Conservation (phyloP, 1,140 invertebrate species). For the Colletes latitarsis region DNA sequence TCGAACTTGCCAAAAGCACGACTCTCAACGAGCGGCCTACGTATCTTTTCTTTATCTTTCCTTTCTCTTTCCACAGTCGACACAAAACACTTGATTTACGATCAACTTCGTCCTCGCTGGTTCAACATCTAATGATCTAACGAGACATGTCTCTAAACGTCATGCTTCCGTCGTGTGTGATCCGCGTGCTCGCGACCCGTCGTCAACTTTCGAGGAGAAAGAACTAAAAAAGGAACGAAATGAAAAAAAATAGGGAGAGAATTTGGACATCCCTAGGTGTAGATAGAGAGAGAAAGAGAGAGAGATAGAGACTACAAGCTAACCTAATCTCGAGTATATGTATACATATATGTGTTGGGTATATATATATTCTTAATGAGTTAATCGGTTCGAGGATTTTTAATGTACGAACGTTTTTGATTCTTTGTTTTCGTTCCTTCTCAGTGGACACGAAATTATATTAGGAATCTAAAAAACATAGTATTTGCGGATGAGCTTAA, state of each 20-base stretch:
- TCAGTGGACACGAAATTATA: too few species aligned
- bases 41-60: constrained; percentile 54
- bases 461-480: too few species aligned
- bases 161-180: not conserved
- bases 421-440: too few species aligned
- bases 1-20: constrained; percentile 24
- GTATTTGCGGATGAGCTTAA: too few species aligned
- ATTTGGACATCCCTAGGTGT: constrained; percentile 1
- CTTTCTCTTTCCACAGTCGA: constrained; percentile 29
- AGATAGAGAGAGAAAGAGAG: not conserved
- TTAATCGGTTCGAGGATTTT: too few species aligned
- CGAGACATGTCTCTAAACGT: not conserved
- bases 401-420: too few species aligned
- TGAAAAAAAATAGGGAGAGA: not conserved
- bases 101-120: not conserved
- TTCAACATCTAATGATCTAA: constrained; percentile 7
- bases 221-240: constrained; percentile 2
- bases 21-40: constrained; percentile 36
- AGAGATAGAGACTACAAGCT: constrained; percentile 17
- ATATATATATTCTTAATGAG: too few species aligned
- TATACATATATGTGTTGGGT: not conserved
- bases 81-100: not conserved
- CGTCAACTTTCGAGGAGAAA: not conserved
- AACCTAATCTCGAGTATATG: constrained; percentile 1
- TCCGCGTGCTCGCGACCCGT: not conserved